These are phyloP conservation scores for Echinarachnius parma DNA, from an alignment of 53 echinoderm and acorn worm species.

Conservation along the genomic window DNA sequence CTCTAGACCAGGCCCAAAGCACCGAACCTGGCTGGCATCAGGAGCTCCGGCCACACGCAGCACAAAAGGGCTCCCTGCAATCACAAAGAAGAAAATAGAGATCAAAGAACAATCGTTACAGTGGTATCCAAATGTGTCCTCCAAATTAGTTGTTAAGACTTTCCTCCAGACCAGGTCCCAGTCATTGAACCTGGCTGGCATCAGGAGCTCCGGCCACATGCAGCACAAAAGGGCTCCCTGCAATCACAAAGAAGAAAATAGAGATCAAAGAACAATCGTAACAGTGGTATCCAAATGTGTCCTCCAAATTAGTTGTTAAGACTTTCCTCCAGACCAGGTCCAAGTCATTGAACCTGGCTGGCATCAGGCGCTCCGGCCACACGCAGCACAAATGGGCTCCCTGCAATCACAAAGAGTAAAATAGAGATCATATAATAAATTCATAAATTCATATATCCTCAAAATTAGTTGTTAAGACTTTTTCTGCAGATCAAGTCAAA, in stretches of 20 bases:
- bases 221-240: constrained; percentile 92
- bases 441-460: too few species aligned
- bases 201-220: constrained; percentile 84
- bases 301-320: too few species aligned
- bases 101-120: too few species aligned
- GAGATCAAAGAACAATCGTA: too few species aligned
- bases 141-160: too few species aligned
- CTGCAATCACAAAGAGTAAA: too few species aligned
- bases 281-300: too few species aligned
- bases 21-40: constrained; percentile 80
- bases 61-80: constrained; percentile 87
- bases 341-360: constrained; percentile 75
- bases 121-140: too few species aligned
- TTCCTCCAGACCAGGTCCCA: constrained; percentile 86
- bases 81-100: too few species aligned
- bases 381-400: constrained; percentile 85
- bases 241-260: too few species aligned
- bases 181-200: constrained; percentile 76
- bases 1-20: constrained; percentile 85
- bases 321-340: constrained; percentile 85
- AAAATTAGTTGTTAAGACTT: too few species aligned
- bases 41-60: constrained; percentile 81
- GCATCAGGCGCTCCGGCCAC: constrained; percentile 90
- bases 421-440: too few species aligned
- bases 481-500: constrained; percentile 79